Evolutionary conservation across 2,113 vertebrate species (phyloP), one percentile per base, ranked within the genome.

Genomic region (Onychostoma macrolepis): DNA sequence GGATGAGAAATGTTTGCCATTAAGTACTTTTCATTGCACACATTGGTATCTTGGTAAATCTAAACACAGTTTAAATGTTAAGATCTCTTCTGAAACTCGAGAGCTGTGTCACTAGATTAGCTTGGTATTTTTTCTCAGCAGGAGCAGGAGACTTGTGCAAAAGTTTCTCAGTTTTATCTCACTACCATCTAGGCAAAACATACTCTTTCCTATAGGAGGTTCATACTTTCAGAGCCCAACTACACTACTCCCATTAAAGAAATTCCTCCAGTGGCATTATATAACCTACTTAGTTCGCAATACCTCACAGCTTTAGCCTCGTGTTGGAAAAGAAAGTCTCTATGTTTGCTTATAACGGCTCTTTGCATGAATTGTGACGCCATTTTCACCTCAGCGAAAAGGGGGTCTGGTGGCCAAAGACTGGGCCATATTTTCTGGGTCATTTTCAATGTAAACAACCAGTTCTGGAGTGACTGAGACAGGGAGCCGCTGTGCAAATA

Each of bases 401-500:
- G 50, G 26, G 26, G 85, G 26, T 87, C 74, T 83, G 56, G 61
- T 86, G 75, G 33, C 11, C 26, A 45, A 26, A 28, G 41, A 28
- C 28, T 72, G 45, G 50, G 83, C 12, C 69, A 58, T 81, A 84
- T 87, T 45, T 58, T 85, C 80, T 83, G 75, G 61, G 85, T 76
- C 38, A 53, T 26, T 84, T 89, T 89, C 84, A 61, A 65, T 78
- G 85, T 86, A 90, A 91, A 89, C 84, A 86, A 89, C 77, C 72
- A 43, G 78, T 50, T n/a, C 74, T 79, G 26, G 76, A 50, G 72
- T 75, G 75, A 75, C 24, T 61, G 72, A 72, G 78, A 87, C 56
- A 81, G 86, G 48, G 77, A 11, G 63, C 89, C 11, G 76, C 87
- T 90, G 90, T 87, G 69, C 45, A 91, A 89, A 90, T 82, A 91